These are phyloP conservation scores for Agrotis clavis DNA, from an alignment of 2,888 invertebrate genomes.

Conservation along the genomic window DNA sequence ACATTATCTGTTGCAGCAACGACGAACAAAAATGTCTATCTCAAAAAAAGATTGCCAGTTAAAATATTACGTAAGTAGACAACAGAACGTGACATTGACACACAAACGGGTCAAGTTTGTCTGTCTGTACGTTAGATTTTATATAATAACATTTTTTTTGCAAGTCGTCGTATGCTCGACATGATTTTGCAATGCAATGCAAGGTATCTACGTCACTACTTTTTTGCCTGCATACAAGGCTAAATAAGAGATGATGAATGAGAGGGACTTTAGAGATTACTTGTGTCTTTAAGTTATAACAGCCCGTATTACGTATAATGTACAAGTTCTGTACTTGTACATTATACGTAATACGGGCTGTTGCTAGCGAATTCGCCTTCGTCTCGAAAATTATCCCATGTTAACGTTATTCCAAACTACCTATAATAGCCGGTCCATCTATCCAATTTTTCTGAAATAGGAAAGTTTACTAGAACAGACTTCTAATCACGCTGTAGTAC, in stretches of 20 bases:
- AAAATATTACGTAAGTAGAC: conserved; percentile 45
- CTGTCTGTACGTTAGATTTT: conserved; percentile 30
- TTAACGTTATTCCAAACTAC: too few species aligned
- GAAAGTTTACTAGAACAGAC: background rate
- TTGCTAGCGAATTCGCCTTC: too few species aligned
- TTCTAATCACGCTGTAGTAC: background rate
- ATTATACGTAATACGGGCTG: background rate
- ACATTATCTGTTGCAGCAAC: conserved; percentile 31
- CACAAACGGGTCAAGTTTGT: conserved; percentile 60
- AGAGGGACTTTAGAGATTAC: background rate
- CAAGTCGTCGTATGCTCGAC: conserved; percentile 23
- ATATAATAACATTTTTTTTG: conserved; percentile 14
- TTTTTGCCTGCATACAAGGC: background rate
- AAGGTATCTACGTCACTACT: too few species aligned
- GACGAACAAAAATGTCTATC: conserved; percentile 19
- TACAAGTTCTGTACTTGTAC: too few species aligned
- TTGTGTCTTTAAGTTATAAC: too few species aligned
- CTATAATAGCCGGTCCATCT: too few species aligned
- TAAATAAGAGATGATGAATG: background rate
- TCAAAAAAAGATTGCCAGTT: conserved; percentile 33
- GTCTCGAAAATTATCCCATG: too few species aligned
- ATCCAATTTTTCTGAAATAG: background rate
- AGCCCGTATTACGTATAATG: too few species aligned
- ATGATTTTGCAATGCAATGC: conserved; percentile 4
- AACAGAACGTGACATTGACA: conserved; percentile 55